Base-by-base conservation (phyloP, 1,140 invertebrate genomes). In the Diorhabda elongata region DNA sequence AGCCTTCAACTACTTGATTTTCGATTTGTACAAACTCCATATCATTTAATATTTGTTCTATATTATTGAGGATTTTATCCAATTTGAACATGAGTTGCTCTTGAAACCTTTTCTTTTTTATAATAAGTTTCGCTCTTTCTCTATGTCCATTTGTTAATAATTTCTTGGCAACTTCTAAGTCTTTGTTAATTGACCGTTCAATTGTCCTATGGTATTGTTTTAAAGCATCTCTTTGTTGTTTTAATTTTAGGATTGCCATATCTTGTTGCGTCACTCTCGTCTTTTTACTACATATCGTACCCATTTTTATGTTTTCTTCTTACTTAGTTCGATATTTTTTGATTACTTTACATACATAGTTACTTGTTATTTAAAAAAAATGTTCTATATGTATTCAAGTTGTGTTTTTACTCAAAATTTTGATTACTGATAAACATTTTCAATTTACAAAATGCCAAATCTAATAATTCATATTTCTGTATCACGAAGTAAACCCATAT, bases 201-300 rank as follows among this genome's bases (percentile, higher is more conserved):
- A 58, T n/a, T 58, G 56, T 58, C 26, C 56, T 26, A 58, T 58
- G 56, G 56, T 58, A 58, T 58, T 58, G 56, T 58, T 58, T 58
- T 58, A 26, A 58, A 58, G 9, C 26, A 58, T 26, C 56, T n/a
- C 26, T 4, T n/a, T n/a, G 9, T 9, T 58, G 9, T 58, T 58
- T 9, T 58, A 58, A 9, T n/a, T n/a, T 58, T 9, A 26, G 9
- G 9, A 9, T n/a, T 58, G 26, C 26, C 9, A 3, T n/a, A 58
- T 58, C 26, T 58, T n/a, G 56, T 58, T 9, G 26, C 56, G 56
- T 9, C 9, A 58, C 26, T 26, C 26, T 26, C 26, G 26, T 26
- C 26, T 26, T 26, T 26, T 26, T 58, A 58, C 9, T 58, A n/a
- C 56, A 26, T n/a, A 58, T 58, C 9, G 56, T n/a, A 58, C 9